Evolutionary conservation across 2,888 invertebrate genomes (phyloP), one percentile per base, ranked within the genome.

Genomic region (Trachelus tabidus): DNA sequence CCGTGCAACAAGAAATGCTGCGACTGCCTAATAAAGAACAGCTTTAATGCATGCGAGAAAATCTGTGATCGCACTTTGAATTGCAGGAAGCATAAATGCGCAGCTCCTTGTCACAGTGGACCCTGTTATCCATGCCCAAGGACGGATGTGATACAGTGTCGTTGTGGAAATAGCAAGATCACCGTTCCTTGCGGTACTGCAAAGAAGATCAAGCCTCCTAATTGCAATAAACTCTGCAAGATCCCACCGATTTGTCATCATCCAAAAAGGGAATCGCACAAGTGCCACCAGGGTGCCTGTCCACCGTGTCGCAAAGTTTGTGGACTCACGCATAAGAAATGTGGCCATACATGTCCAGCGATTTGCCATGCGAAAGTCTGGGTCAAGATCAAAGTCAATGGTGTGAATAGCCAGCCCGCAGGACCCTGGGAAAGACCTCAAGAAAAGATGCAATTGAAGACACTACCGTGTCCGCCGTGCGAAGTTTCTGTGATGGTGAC

Each of bases 61-160:
- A 92, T 94, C 0, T 99, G 98, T 91, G 96, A 96, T 68, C 96
- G 96, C 86, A 95, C 95, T 0, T 92, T 98, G 12, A 95, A 95
- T 37, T 98, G 98, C 91, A 95, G 96, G 23, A 96, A 96, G 80
- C 98, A 98, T 91, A 97, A 97, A 90, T 98, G 97, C 87, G 92
- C 93, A 4, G 95, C 95, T 73, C 93, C 95, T 12, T 97, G 97
- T 89, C 97, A 98, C 87, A 94, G 93, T 82, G 97, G 97, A 0
- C 95, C 95, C 0, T 98, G 98, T 89, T 97, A 97, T 90, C 97
- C 97, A 0, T 98, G 97, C 85, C 94, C 94, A 1, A 91, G 94
- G 78, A 96, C 95, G 6, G 94, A 94, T 83, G 93, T 95, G 3
- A 93, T 95, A 15, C 92, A 92, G 31, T 99, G 98, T 88, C 94